These are phyloP conservation scores for Rhamphomyia laevipes DNA, from an alignment of 2,888 invertebrate genomes.

Conservation along the genomic window DNA sequence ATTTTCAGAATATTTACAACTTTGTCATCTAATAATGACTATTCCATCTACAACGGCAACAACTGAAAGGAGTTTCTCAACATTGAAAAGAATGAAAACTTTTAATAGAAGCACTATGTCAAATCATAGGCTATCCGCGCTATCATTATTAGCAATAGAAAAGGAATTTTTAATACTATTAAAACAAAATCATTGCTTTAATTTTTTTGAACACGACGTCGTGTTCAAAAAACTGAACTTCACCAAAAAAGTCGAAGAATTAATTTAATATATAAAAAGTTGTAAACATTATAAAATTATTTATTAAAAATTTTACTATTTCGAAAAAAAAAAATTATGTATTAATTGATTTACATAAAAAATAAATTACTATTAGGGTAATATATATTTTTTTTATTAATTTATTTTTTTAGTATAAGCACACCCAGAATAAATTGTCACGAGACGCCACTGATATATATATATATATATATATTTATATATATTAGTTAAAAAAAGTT, in stretches of 20 bases:
- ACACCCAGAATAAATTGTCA: no score
- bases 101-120: slow-evolving; percentile 3
- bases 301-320: no score
- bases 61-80: slow-evolving; percentile 6
- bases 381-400: no score
- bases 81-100: slow-evolving; percentile 3
- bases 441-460: no score
- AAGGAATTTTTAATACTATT: slow-evolving; percentile 7
- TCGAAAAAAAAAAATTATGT: no score
- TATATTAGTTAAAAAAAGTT: no score
- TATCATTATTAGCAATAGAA: slow-evolving; percentile 8
- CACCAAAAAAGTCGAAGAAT: not conserved
- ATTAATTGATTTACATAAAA: no score
- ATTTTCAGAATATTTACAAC: slow-evolving; percentile 6
- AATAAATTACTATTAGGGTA: no score
- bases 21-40: slow-evolving; percentile 7
- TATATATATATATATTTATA: no score
- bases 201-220: slow-evolving; percentile 1
- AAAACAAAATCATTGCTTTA: not conserved
- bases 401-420: no score
- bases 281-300: no score
- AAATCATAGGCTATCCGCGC: slow-evolving; percentile 4
- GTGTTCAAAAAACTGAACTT: no score
- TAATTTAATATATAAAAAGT: not conserved
- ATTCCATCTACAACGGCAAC: slow-evolving; percentile 8